Evolutionary conservation across 2,888 invertebrate genomes (phyloP).

Genomic region (Apodemia duryi): DNA sequence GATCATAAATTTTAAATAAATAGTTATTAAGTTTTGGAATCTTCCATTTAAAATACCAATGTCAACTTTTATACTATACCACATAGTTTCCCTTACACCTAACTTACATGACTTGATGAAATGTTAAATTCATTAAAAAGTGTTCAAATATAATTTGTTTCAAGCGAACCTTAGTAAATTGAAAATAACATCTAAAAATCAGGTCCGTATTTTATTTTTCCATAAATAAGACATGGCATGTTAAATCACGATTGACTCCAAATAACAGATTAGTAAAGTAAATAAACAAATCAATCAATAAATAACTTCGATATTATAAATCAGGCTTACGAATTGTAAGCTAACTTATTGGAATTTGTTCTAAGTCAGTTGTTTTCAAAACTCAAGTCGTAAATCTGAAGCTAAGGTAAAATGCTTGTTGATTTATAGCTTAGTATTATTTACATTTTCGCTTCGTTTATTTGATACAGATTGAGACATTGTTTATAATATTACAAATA

Average conservation of each 20-base stretch:
- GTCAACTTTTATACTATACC: no score
- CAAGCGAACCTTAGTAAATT: no score
- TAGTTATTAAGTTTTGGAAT: no score
- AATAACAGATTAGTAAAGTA: not conserved
- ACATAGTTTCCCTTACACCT: no score
- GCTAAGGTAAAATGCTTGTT: conserved; percentile 30
- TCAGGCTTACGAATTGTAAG: conserved; percentile 14
- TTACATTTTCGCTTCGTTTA: conserved; percentile 5
- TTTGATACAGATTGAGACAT: not conserved
- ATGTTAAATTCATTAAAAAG: no score
- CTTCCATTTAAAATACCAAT: no score
- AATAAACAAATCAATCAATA: conserved; percentile 9
- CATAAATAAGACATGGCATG: not conserved
- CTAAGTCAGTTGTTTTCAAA: conserved; percentile 25
- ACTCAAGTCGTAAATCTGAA: conserved; percentile 32
- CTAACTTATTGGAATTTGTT: conserved; percentile 27
- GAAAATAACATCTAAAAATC: not conserved
- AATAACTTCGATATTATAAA: conserved; percentile 8
- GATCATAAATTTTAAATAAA: no score
- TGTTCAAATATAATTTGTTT: no score
- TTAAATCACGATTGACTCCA: not conserved
- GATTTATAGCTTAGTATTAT: conserved; percentile 27
- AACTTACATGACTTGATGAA: no score
- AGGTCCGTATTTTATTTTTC: not conserved
- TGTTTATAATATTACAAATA: not conserved